Evolutionary conservation across 23 tunicate species (phyloP).

Genomic region (Corella eumyota): DNA sequence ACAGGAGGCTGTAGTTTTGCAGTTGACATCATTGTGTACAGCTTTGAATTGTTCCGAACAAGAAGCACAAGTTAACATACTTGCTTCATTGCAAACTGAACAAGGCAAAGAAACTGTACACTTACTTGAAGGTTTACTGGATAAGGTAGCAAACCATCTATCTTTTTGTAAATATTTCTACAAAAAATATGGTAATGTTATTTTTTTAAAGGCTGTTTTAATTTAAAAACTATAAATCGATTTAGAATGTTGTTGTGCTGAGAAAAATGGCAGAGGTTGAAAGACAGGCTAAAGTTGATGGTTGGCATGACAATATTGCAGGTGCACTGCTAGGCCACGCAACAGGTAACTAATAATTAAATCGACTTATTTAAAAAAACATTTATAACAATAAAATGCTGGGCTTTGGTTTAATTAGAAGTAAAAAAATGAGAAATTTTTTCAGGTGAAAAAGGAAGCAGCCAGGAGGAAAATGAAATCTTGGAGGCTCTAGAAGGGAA

Average conservation of each 20-base stretch:
- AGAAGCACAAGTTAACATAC: constrained; percentile 24
- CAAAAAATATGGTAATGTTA: background rate
- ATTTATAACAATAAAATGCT: too few relatives aligned
- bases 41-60: constrained; percentile 12
- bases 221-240: background rate
- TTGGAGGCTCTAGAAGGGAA: constrained; percentile 79
- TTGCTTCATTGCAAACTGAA: constrained; percentile 47
- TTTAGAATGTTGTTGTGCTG: constrained; percentile 36
- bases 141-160: constrained; percentile 21
- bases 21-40: constrained; percentile 17
- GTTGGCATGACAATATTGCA: constrained; percentile 82
- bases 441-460: too few relatives aligned
- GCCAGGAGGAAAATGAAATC: constrained; percentile 59
- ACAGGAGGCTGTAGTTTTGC: constrained; percentile 67
- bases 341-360: too few relatives aligned
- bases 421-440: too few relatives aligned
- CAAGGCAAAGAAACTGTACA: constrained; percentile 45
- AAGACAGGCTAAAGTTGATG: constrained; percentile 31
- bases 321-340: constrained; percentile 36
- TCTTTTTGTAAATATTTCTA: constrained; percentile 1
- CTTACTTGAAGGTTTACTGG: constrained; percentile 31
- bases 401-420: too few relatives aligned
- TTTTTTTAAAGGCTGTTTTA: background rate
- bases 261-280: constrained; percentile 43
- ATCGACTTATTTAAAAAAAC: too few relatives aligned